These are phyloP conservation scores for Pelusios castaneus DNA, from an alignment of 2,113 vertebrate genomes.

Conservation along the genomic window DNA sequence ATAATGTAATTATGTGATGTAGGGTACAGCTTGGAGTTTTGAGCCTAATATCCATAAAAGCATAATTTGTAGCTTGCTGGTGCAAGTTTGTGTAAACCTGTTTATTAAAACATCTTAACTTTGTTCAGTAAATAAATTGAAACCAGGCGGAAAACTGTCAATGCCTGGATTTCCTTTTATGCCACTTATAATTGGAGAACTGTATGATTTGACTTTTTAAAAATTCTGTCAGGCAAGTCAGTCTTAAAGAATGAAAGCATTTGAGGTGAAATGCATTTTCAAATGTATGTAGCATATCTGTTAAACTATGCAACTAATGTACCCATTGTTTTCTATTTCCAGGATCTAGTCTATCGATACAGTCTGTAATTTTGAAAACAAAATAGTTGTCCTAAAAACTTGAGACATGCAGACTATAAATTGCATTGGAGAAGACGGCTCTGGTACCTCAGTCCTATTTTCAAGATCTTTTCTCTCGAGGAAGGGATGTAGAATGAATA, in stretches of 20 bases:
- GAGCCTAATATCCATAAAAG: background rate
- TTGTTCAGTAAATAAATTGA: background rate
- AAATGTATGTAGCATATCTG: background rate
- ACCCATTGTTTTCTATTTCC: background rate
- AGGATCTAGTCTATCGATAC: background rate
- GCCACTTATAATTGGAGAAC: background rate
- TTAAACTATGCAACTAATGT: background rate
- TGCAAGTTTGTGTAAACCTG: background rate
- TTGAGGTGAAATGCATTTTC: background rate
- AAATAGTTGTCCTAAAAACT: background rate
- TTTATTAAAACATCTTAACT: background rate
- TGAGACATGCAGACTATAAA: background rate
- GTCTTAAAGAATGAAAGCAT: background rate
- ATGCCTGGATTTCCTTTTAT: background rate
- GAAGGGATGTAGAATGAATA: background rate
- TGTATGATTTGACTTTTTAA: background rate
- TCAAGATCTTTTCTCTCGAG: background rate
- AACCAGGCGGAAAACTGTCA: background rate
- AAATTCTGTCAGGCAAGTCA: background rate
- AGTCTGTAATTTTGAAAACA: background rate
- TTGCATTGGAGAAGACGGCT: background rate
- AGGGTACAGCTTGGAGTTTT: no score
- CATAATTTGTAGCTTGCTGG: background rate
- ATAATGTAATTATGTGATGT: background rate
- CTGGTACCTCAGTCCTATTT: background rate